phyloP scores from a whole-genome alignment of 2,888 invertebrate species.

The Cepaea hortensis region DNA sequence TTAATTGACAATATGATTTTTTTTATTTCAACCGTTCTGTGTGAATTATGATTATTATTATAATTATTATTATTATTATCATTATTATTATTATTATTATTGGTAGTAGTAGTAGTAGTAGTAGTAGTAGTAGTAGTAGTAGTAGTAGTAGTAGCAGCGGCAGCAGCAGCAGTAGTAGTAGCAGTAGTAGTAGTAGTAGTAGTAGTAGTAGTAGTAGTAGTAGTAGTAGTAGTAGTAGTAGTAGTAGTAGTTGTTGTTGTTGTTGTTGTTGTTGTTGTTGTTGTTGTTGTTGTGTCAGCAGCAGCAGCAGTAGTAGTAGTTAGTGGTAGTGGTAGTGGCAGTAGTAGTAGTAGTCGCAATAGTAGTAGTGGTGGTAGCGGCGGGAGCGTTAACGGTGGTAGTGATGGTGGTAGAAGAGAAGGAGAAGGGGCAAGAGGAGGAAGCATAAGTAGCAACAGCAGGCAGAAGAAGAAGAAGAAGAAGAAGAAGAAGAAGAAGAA shows the following conservation, averaged over 20 bases:
- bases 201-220: no score
- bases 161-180: constrained; percentile 14
- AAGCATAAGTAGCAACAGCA: no score
- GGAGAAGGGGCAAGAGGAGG: not conserved
- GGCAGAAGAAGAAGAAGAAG: no score
- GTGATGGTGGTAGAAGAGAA: not conserved
- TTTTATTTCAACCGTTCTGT: no score
- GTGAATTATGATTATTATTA: no score
- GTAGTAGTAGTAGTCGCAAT: not conserved
- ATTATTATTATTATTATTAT: not conserved
- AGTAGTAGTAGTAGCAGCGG: constrained; percentile 21
- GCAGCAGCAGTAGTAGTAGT: not conserved
- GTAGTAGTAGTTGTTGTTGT: not conserved
- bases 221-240: constrained; percentile 20
- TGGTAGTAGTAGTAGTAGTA: constrained; percentile 24
- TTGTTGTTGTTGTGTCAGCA: not conserved
- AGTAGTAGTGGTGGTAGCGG: not conserved
- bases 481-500: no score
- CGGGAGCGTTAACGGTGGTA: not conserved
- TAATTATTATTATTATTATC: no score
- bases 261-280: not conserved
- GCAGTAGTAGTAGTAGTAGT: no score
- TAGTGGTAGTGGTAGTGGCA: no score
- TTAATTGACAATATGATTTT: no score
- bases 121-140: constrained; percentile 23